phyloP scores from a whole-genome alignment of 2,888 invertebrate species.

The Aromia moschata region DNA sequence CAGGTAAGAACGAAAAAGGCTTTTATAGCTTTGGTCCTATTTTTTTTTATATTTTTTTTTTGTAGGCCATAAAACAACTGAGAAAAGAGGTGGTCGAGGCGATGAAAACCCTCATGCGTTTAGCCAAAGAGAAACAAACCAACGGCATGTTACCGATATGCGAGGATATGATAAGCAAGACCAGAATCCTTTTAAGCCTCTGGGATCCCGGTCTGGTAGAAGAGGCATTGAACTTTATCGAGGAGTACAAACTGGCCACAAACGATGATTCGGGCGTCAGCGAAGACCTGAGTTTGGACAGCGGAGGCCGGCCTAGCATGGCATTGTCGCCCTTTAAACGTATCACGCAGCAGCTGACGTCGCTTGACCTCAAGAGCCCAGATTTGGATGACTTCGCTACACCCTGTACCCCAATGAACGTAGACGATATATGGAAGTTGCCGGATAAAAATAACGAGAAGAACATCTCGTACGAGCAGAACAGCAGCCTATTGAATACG shows the following conservation, averaged over 20 bases:
- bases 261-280: conserved; percentile 59
- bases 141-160: conserved; percentile 79
- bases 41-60: conserved; percentile 12
- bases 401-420: conserved; percentile 71
- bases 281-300: conserved; percentile 57
- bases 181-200: conserved; percentile 79
- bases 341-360: conserved; percentile 79
- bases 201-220: conserved; percentile 90
- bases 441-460: conserved; percentile 44
- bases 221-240: conserved; percentile 84
- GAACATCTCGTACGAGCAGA: conserved; percentile 21
- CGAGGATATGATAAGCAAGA: conserved; percentile 81
- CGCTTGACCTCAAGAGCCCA: conserved; percentile 75
- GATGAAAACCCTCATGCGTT: conserved; percentile 77
- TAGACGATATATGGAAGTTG: conserved; percentile 71
- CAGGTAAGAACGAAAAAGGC: conserved; percentile 64
- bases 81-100: conserved; percentile 80
- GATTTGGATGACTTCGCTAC: conserved; percentile 78
- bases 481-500: conserved; percentile 56
- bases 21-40: no score
- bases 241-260: conserved; percentile 73
- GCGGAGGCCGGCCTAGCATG: conserved; percentile 52
- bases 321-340: conserved; percentile 76
- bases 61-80: conserved; percentile 75
- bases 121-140: conserved; percentile 79